A percentile compares a stretch with the other conserved stretches of the same genome.
These are phyloP conservation scores for Alsophila aescularia DNA, from an alignment of 2,888 invertebrate species.

Conservation along the genomic window DNA sequence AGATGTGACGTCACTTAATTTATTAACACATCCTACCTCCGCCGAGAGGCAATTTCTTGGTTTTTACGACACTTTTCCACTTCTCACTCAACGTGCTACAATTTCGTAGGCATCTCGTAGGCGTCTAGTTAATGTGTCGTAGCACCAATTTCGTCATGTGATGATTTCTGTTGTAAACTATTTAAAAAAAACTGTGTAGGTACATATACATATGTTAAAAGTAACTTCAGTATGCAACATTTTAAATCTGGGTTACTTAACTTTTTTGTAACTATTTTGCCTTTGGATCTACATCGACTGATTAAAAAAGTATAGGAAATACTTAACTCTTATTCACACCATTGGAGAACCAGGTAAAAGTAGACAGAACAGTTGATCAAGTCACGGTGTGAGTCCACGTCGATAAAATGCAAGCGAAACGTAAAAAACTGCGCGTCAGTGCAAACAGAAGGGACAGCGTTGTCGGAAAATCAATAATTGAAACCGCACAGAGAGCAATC, in stretches of 20 bases:
- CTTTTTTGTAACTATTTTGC: no score
- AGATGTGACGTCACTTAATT: conserved; percentile 83
- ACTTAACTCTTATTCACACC: not conserved
- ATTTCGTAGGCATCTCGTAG: conserved; percentile 45
- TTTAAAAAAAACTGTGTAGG: no score
- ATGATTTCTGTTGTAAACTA: no score
- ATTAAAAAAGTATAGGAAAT: no score
- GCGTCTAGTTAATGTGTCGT: conserved; percentile 24
- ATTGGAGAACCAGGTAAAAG: not conserved
- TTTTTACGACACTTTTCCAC: conserved; percentile 72
- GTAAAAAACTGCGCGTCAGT: conserved; percentile 51
- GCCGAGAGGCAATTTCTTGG: conserved; percentile 60
- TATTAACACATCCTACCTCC: conserved; percentile 79
- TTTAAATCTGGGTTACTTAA: no score
- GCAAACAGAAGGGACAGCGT: conserved; percentile 52
- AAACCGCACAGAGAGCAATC: conserved; percentile 73
- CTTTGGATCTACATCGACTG: no score
- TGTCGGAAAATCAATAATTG: conserved; percentile 77
- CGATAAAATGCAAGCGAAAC: conserved; percentile 22
- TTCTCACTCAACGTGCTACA: conserved; percentile 62
- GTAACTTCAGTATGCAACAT: no score
- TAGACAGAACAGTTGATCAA: conserved; percentile 16
- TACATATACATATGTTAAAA: no score
- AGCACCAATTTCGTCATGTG: conserved; percentile 30
- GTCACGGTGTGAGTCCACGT: conserved; percentile 12